Conservation (phyloP, 2,113 vertebrate genomes). For the Cryptomyrus ogoouensis region DNA sequence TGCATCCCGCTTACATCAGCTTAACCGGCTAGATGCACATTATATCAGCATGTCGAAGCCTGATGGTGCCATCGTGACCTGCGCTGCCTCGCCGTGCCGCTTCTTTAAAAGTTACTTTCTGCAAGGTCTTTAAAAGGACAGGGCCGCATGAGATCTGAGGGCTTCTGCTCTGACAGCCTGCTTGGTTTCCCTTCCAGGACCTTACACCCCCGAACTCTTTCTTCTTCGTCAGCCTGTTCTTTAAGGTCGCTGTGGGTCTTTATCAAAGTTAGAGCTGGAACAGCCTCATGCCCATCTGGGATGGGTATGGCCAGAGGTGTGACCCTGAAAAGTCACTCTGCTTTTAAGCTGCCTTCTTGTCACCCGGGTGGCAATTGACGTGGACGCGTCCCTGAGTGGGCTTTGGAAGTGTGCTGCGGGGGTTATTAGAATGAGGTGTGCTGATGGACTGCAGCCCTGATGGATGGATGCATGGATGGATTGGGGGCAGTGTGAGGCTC, state of each 20-base stretch:
- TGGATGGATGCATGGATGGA: neutral
- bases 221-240: neutral
- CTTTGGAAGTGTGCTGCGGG: neutral
- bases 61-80: neutral
- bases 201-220: neutral
- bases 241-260: neutral
- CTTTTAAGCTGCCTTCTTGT: neutral
- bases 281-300: neutral
- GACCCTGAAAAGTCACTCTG: neutral
- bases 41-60: neutral
- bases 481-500: too few species aligned
- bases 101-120: neutral
- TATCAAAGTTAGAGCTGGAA: neutral
- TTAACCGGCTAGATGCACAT: neutral
- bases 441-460: neutral
- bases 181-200: neutral
- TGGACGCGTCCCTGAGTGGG: neutral
- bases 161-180: neutral
- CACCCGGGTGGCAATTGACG: neutral
- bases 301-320: neutral
- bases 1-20: conserved; percentile 26
- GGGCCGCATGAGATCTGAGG: neutral
- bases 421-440: neutral
- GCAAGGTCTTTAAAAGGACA: neutral
- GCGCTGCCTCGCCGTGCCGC: neutral